These are phyloP conservation scores for Phoenoteleia sp. DNA, from an alignment of 2,888 invertebrate species.

Conservation along the genomic window DNA sequence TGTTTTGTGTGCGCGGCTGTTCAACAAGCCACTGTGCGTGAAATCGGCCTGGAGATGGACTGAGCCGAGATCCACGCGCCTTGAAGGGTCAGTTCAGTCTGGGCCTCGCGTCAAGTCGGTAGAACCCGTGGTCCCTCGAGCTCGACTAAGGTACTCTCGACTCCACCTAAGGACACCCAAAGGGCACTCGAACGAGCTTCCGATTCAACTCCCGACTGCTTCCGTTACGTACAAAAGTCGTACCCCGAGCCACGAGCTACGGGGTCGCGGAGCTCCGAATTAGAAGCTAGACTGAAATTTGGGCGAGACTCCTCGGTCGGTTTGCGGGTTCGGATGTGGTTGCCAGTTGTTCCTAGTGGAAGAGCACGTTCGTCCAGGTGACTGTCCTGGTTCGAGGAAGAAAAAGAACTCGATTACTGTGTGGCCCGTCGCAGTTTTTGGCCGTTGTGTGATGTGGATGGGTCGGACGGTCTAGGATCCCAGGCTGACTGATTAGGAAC, in stretches of 20 bases:
- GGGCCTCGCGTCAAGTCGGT: constrained; percentile 70
- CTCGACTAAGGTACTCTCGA: too few relatives aligned
- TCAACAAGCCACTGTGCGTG: constrained; percentile 68
- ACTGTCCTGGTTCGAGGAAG: neutral
- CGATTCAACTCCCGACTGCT: constrained; percentile 18
- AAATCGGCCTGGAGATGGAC: constrained; percentile 63
- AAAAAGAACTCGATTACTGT: constrained; percentile 18
- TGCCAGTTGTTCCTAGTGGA: constrained; percentile 22
- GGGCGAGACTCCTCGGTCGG: neutral
- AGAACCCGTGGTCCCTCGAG: constrained; percentile 34
- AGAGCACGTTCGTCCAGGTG: constrained; percentile 4
- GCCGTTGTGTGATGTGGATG: constrained; percentile 51
- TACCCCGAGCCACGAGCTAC: neutral
- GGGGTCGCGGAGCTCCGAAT: neutral
- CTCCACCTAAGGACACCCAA: neutral
- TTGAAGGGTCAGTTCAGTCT: constrained; percentile 70
- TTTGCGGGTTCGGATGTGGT: constrained; percentile 38
- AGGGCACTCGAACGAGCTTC: constrained; percentile 34
- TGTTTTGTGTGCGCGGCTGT: constrained; percentile 57
- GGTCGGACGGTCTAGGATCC: constrained; percentile 7
- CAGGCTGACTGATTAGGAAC: constrained; percentile 19
- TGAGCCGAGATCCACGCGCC: constrained; percentile 58
- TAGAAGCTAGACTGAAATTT: neutral
- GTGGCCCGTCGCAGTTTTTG: neutral
- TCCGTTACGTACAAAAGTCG: constrained; percentile 36